These are phyloP conservation scores for Phasianus colchicus DNA, from an alignment of 2,113 vertebrate species.

Conservation along the genomic window DNA sequence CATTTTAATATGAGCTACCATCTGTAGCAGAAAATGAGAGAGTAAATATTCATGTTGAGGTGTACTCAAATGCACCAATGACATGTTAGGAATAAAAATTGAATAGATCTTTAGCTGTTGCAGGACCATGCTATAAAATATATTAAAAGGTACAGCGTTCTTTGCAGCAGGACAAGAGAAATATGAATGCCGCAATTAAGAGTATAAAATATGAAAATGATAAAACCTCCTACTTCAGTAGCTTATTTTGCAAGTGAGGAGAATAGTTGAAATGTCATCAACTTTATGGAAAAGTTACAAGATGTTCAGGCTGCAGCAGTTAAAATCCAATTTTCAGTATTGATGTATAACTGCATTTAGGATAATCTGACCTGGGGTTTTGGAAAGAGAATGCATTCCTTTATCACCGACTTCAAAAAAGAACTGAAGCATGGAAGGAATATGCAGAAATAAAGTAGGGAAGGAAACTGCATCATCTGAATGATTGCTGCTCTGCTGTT, in stretches of 20 bases:
- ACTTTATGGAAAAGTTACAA: neutral
- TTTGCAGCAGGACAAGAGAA: neutral
- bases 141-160: neutral
- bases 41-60: neutral
- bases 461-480: neutral
- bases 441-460: neutral
- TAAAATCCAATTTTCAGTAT: neutral
- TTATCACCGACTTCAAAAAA: neutral
- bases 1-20: neutral
- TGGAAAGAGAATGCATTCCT: neutral
- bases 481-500: neutral
- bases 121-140: neutral
- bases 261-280: neutral
- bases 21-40: neutral
- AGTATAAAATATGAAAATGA: neutral
- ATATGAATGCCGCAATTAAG: neutral
- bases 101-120: neutral
- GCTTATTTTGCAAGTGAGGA: neutral
- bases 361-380: neutral
- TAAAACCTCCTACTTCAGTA: neutral
- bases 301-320: neutral
- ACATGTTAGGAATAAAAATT: slow-evolving; percentile 7
- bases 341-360: neutral
- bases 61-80: neutral
- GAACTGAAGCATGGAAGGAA: neutral